These are phyloP conservation scores for Drosophila tropicalis DNA, from an alignment of 1,140 invertebrate genomes.

Conservation along the genomic window DNA sequence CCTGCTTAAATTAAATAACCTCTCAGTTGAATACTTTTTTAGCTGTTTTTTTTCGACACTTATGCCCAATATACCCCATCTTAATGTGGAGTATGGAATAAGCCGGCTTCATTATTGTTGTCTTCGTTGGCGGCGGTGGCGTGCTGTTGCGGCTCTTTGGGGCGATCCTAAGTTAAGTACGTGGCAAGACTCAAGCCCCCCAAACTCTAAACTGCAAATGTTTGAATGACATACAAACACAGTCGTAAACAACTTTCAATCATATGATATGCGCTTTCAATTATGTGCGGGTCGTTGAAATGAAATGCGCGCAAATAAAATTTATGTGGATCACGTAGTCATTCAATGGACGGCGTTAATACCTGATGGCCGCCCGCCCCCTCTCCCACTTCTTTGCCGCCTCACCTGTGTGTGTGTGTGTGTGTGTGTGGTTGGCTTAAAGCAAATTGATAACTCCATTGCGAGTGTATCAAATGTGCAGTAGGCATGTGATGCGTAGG, in stretches of 20 bases:
- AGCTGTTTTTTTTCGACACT: too few relatives aligned
- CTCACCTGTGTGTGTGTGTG: too few relatives aligned
- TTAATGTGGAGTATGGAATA: background rate
- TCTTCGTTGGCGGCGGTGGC: background rate
- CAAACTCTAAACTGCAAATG: background rate
- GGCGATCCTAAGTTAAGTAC: slow-evolving; percentile 4
- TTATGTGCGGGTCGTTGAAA: slow-evolving; percentile 55
- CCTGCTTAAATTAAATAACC: too few relatives aligned
- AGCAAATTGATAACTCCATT: slow-evolving; percentile 1
- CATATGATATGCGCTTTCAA: slow-evolving; percentile 75
- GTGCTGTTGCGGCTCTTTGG: background rate
- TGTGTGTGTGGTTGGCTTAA: slow-evolving; percentile 20
- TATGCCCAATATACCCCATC: background rate
- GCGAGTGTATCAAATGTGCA: background rate
- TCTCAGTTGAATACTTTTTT: too few relatives aligned
- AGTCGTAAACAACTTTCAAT: slow-evolving; percentile 55
- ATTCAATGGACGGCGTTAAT: slow-evolving; percentile 41
- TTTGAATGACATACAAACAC: slow-evolving; percentile 40
- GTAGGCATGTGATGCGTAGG: slow-evolving; percentile 8
- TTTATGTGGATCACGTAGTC: slow-evolving; percentile 71
- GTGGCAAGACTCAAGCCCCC: background rate
- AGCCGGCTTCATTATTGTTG: slow-evolving; percentile 2
- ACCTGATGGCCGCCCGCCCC: background rate
- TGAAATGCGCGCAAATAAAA: slow-evolving; percentile 58
- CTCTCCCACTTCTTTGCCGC: too few relatives aligned